phyloP scores from a whole-genome alignment of 2,888 invertebrate genomes.

The Phorcus lineatus region DNA sequence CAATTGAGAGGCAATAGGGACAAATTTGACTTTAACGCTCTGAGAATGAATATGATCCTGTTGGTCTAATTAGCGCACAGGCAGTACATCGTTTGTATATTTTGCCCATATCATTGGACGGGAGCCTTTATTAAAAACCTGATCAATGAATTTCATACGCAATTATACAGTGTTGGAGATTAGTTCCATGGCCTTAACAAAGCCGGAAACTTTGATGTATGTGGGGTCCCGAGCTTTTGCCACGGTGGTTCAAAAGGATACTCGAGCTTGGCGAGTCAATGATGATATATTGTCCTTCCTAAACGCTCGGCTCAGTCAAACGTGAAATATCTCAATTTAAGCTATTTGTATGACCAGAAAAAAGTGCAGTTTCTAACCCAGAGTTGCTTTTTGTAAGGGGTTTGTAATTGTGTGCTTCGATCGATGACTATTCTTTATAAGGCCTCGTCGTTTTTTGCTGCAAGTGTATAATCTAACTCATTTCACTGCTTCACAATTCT shows the following conservation, averaged over 20 bases:
- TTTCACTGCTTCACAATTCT: no score
- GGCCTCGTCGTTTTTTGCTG: not conserved
- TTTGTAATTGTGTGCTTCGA: conserved; percentile 5
- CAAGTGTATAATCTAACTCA: not conserved
- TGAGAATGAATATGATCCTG: not conserved
- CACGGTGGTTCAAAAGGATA: not conserved
- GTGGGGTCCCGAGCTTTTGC: not conserved
- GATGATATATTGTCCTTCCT: conserved; percentile 20
- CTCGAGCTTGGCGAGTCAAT: conserved; percentile 4
- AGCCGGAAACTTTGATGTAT: not conserved
- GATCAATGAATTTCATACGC: conserved; percentile 24
- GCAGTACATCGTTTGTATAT: conserved; percentile 18
- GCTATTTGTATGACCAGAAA: conserved; percentile 17
- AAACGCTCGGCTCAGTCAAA: conserved; percentile 8
- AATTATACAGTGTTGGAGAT: conserved; percentile 17
- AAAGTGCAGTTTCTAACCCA: not conserved
- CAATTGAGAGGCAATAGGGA: not conserved
- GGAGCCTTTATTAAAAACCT: conserved; percentile 1
- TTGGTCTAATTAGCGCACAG: not conserved
- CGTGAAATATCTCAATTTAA: conserved; percentile 18
- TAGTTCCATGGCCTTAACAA: not conserved
- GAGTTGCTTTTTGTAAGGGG: not conserved
- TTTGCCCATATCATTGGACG: conserved; percentile 17
- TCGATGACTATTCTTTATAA: conserved; percentile 6
- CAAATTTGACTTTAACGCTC: not conserved